Percentiles rank a stretch among this genome's conserved stretches.
Conservation (phyloP, 2,888 invertebrate genomes). For the Synanthedon formicaeformis region DNA sequence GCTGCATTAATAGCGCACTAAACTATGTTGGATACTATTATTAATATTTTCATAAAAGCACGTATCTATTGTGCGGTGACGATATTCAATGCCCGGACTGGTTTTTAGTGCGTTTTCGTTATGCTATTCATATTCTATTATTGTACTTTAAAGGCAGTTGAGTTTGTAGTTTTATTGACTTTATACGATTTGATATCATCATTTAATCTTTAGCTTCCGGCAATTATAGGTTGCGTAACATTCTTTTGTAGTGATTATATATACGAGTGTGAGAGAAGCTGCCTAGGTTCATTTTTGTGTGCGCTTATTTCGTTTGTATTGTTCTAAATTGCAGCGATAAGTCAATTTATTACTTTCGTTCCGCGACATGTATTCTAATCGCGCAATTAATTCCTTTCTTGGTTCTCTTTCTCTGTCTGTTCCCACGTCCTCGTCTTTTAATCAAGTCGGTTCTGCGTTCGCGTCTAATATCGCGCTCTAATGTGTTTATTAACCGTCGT, state of each 20-base stretch:
- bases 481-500: slow-evolving; percentile 67
- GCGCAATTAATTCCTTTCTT: slow-evolving; percentile 20
- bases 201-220: slow-evolving; percentile 15
- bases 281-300: neutral
- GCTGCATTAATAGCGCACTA: slow-evolving; percentile 59
- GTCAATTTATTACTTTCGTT: neutral
- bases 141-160: slow-evolving; percentile 24
- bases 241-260: neutral
- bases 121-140: slow-evolving; percentile 43
- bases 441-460: slow-evolving; percentile 51
- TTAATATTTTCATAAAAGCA: slow-evolving; percentile 56
- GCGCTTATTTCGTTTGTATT: neutral
- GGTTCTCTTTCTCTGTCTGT: slow-evolving; percentile 38
- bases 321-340: neutral
- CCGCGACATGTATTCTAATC: neutral
- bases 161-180: slow-evolving; percentile 33
- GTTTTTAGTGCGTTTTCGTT: slow-evolving; percentile 41
- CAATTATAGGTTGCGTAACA: neutral
- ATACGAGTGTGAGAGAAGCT: neutral
- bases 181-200: slow-evolving; percentile 30
- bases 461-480: slow-evolving; percentile 62
- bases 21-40: slow-evolving; percentile 56
- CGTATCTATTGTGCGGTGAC: slow-evolving; percentile 38
- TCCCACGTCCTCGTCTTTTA: slow-evolving; percentile 61
- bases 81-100: slow-evolving; percentile 30